Evolutionary conservation across 2,888 invertebrate genomes (phyloP), one percentile per base, ranked within the genome.

Genomic region (Eupelmus urozonus): DNA sequence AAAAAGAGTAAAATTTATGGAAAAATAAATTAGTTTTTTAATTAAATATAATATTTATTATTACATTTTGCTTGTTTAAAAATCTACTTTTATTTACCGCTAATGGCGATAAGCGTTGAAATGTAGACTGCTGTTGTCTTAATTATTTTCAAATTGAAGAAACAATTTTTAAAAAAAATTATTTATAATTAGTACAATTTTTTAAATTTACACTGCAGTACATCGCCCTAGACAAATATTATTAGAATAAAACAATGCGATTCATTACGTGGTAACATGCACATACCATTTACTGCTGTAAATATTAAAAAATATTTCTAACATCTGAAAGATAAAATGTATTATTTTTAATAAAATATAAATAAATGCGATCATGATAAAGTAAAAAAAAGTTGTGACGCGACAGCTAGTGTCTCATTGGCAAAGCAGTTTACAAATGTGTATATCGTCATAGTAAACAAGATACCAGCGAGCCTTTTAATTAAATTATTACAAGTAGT

Each of bases 401-500:
- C n/a, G n/a, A n/a, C n/a, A n/a, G 78, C 59, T 1, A 79, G 62
- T 16, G 2, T 57, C 29, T 79, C 76, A 16, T 76, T 60, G 5
- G 75, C 75, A 16, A 67, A 67, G 13, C 75, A 76, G 27, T 79
- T 60, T 0, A 76, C 55, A 1, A 79, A 49, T 0, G 76, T 72
- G 27, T 76, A 67, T 5, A 63, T 16, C 71, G 71, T 75, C 16
- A 71, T 5, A 0, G 55, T 63, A 18, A 76, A 20, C 1, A 79
- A 3, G n/a, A 62, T 79, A 3, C 62, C 79, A 18, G 11, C 5
- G 2, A 76, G 34, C 7, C 45, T 65, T 0, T 45, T 27, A 29
- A 45, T 70, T 1, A 23, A 59, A 25, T n/a, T 34, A 27, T 3
- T 1, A 57, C 1, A 63, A 42, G 42, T 11, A 29, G 23, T 4